Conservation (phyloP, 2,113 vertebrate species). For the Thunnus maccoyii region DNA sequence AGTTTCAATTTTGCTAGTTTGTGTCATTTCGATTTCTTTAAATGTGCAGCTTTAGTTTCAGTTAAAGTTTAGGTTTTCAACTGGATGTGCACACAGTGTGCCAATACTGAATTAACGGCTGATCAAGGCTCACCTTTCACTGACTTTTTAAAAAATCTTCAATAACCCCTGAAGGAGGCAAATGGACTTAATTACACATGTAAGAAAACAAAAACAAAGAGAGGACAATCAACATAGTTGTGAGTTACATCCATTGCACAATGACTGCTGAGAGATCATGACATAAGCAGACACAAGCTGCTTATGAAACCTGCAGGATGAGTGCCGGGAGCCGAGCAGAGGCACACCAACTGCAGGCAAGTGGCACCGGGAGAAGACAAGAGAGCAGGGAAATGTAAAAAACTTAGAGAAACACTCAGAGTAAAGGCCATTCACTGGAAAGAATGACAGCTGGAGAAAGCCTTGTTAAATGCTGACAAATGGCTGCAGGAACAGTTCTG, state of each 20-base stretch:
- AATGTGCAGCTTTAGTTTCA: not conserved
- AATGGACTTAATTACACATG: not conserved
- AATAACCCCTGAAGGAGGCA: no score
- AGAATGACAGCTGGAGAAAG: conserved; percentile 67
- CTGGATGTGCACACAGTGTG: not conserved
- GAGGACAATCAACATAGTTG: not conserved
- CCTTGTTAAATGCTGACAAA: conserved; percentile 54
- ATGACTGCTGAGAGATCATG: conserved; percentile 27
- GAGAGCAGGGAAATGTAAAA: conserved; percentile 26
- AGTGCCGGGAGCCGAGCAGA: not conserved
- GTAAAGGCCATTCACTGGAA: conserved; percentile 74
- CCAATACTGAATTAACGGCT: no score
- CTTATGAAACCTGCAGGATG: conserved; percentile 55
- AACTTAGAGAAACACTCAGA: conserved; percentile 26
- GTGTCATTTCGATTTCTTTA: not conserved
- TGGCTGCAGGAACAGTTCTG: not conserved
- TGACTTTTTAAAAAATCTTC: no score
- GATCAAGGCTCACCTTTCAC: no score
- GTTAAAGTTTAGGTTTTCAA: not conserved
- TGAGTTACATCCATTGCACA: conserved; percentile 5
- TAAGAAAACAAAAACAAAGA: not conserved
- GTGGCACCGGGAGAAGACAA: conserved; percentile 5
- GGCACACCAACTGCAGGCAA: not conserved
- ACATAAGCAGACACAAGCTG: conserved; percentile 56
- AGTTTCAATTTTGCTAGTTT: not conserved